phyloP scores from a whole-genome alignment of 2,888 invertebrate genomes.

The Allolobophora icterica region DNA sequence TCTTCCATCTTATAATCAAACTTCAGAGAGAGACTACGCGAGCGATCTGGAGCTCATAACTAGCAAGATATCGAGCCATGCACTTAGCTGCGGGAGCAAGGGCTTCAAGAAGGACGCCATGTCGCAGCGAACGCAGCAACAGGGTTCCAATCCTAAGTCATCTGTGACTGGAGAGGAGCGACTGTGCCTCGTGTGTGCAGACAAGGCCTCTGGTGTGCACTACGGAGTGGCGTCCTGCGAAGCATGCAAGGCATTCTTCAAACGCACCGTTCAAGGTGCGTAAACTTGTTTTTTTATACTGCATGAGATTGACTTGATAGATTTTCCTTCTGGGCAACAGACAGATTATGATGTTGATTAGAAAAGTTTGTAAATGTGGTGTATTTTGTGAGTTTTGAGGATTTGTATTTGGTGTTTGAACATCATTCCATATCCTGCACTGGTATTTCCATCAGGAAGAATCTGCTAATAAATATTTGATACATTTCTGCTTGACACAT shows the following conservation, averaged over 20 bases:
- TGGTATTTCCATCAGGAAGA: too few relatives aligned
- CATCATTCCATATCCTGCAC: neutral
- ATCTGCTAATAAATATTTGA: too few relatives aligned
- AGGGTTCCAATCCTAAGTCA: neutral
- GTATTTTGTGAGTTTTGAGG: neutral
- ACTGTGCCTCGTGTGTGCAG: constrained; percentile 91
- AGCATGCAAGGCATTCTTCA: constrained; percentile 98
- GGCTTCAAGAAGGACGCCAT: neutral
- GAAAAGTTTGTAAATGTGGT: neutral
- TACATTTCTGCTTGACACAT: too few relatives aligned
- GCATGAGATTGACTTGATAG: neutral
- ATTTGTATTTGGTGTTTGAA: neutral
- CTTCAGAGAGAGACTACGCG: neutral
- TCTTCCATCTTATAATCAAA: neutral
- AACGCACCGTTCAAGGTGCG: constrained; percentile 92
- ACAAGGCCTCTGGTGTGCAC: constrained; percentile 93
- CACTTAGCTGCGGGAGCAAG: neutral
- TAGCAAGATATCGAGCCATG: neutral
- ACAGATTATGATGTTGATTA: neutral
- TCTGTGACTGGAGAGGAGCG: constrained; percentile 59
- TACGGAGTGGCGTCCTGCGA: constrained; percentile 90
- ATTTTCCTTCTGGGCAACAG: neutral
- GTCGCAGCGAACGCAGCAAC: neutral
- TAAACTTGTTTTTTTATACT: neutral
- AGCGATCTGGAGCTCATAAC: constrained; percentile 11